Base-by-base conservation (phyloP, 2,797 vertebrate genomes). In the Leucoraja ocellata region DNA sequence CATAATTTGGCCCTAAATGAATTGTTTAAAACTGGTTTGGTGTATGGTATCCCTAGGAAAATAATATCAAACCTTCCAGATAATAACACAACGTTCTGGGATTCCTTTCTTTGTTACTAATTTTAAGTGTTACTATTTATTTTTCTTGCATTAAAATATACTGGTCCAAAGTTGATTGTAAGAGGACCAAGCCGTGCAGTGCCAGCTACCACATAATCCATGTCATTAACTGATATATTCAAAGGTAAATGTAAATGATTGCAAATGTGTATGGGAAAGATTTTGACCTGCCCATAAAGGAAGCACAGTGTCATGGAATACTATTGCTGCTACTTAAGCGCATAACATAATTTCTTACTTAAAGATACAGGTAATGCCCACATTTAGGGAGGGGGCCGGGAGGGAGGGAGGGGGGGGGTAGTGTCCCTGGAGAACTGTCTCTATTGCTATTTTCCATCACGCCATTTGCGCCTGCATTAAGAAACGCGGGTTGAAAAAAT, bases 1-100 rank as follows among this genome's bases (percentile, higher is more conserved):
- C 65, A 73, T 36, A 39, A n/a, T 65, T 88, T 65, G 7, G 61
- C 25, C 61, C 2, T 63, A 32, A 73, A 14, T 73, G 25, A 39
- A 32, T 90, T 90, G 63, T 61, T 84, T 84, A 39, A 23, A 91
- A 91, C 13, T 91, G 21, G 25, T 91, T 71, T 68, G 63, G 68
- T 91, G 65, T 36, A 91, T 32, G 21, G 13, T 7, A 23, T 91
- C 21, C 16, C 32, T 23, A 39, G 9, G 65, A 91, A 91, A 23
- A 10, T 7, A 23, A 23, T 18, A 39, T 74, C 39, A 61, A 11
- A 58, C 54, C 23, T 8, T 28, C 3, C 39, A 54, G 39, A 13
- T 8, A 23, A 46, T 73, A 39, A 74, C 73, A 36, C 39, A 91
- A 91, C 28, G 18, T 91, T 91, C 13, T 74, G 74, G 23, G 36